Evolutionary conservation across 2,113 vertebrate genomes (phyloP).

Genomic region (Salvelinus namaycush): DNA sequence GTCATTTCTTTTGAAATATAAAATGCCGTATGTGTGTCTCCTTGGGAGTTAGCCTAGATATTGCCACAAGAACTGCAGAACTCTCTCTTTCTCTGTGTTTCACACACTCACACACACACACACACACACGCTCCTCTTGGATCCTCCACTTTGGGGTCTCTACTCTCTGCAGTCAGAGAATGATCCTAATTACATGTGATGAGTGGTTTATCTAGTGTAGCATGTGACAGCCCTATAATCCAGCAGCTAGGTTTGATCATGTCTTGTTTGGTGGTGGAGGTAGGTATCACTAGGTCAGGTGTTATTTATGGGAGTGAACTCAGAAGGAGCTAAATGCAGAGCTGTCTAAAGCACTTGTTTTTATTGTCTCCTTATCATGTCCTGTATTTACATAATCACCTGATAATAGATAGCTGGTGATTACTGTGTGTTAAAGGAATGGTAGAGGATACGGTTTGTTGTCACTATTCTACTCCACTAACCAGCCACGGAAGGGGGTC

Average conservation of each 20-base stretch:
- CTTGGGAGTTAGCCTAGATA: constrained; percentile 57
- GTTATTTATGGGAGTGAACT: constrained; percentile 52
- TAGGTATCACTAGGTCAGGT: constrained; percentile 55
- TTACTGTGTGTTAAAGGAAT: constrained; percentile 35
- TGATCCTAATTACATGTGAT: constrained; percentile 66
- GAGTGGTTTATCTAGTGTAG: constrained; percentile 26
- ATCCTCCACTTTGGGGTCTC: constrained; percentile 19
- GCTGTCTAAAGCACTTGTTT: constrained; percentile 52
- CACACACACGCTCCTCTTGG: background rate
- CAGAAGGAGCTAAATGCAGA: constrained; percentile 29
- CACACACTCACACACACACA: background rate
- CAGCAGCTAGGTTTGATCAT: constrained; percentile 58
- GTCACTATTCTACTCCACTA: background rate
- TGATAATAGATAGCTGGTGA: constrained; percentile 23
- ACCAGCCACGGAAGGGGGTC: background rate
- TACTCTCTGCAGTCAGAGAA: constrained; percentile 30
- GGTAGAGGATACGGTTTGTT: constrained; percentile 32
- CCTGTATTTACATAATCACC: constrained; percentile 25
- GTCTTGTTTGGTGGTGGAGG: constrained; percentile 55
- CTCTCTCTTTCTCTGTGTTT: constrained; percentile 7
- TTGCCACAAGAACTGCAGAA: constrained; percentile 52
- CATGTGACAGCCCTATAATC: constrained; percentile 21
- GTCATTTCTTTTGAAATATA: constrained; percentile 75
- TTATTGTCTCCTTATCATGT: constrained; percentile 40
- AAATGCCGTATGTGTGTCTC: constrained; percentile 67